phyloP scores from a whole-genome alignment of 2,888 invertebrate genomes.

The Tetragnatha montana region DNA sequence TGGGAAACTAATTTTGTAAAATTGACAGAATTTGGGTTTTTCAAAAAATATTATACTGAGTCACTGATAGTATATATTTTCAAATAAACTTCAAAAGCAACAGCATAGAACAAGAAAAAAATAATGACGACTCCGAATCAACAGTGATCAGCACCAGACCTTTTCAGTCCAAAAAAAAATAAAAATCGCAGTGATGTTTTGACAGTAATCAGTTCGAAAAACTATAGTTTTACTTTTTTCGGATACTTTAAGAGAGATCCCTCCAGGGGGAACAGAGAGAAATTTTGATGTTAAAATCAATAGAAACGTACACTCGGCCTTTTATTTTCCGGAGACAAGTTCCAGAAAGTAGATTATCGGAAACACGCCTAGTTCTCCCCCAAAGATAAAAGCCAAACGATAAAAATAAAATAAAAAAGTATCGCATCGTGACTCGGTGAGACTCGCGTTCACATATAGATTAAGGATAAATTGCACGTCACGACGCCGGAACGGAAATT shows the following conservation, averaged over 20 bases:
- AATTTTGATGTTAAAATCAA: slow-evolving; percentile 51
- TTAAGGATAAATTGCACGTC: neutral
- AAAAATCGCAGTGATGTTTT: slow-evolving; percentile 7
- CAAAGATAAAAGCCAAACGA: slow-evolving; percentile 22
- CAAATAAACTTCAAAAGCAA: too few relatives aligned
- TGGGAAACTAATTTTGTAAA: too few relatives aligned
- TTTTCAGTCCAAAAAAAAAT: neutral
- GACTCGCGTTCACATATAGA: neutral
- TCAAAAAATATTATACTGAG: too few relatives aligned
- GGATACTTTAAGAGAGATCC: slow-evolving; percentile 6
- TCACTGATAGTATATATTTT: too few relatives aligned
- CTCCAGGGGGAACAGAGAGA: slow-evolving; percentile 14
- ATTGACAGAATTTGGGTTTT: too few relatives aligned
- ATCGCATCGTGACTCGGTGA: slow-evolving; percentile 31
- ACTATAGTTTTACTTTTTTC: slow-evolving; percentile 42
- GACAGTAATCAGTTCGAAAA: slow-evolving; percentile 39
- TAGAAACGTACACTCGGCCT: slow-evolving; percentile 17
- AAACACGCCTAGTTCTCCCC: slow-evolving; percentile 23
- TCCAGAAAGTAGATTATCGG: slow-evolving; percentile 43
- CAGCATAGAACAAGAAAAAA: too few relatives aligned
- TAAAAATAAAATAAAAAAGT: slow-evolving; percentile 22
- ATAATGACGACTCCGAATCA: too few relatives aligned
- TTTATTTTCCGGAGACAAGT: slow-evolving; percentile 27
- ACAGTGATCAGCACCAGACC: too few relatives aligned
- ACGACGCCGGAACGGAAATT: neutral